Evolutionary conservation across 2,888 invertebrate genomes (phyloP).

Genomic region (Hydraecia micacea): DNA sequence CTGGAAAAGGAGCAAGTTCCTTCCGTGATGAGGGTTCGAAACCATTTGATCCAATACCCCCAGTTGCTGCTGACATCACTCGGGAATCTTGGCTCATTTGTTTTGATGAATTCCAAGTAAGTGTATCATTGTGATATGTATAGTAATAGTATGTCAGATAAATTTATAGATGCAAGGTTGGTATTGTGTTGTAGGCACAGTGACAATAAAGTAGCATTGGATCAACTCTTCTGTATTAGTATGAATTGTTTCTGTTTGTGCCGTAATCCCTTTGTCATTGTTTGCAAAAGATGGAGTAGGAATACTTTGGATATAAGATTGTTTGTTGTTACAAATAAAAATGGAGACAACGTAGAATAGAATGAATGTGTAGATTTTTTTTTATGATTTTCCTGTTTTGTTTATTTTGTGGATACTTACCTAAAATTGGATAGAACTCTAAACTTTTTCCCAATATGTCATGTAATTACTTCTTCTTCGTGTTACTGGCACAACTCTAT

Average conservation of each 20-base stretch:
- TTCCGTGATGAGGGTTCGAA: slow-evolving; percentile 85
- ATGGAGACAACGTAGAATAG: neutral
- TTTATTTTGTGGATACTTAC: neutral
- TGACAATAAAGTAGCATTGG: neutral
- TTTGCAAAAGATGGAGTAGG: neutral
- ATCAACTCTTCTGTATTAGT: neutral
- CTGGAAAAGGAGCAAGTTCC: slow-evolving; percentile 86
- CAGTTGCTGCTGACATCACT: slow-evolving; percentile 96
- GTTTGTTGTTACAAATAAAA: neutral
- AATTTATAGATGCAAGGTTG: slow-evolving; percentile 7
- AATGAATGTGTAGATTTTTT: neutral
- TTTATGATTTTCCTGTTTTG: slow-evolving; percentile 1
- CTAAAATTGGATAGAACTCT: neutral
- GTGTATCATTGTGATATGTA: slow-evolving; percentile 38
- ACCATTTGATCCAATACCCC: slow-evolving; percentile 97
- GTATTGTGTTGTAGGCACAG: neutral
- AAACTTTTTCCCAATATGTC: neutral
- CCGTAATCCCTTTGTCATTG: neutral
- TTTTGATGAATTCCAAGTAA: slow-evolving; percentile 99
- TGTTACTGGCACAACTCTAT: neutral
- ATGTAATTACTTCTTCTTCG: neutral
- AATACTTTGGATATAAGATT: neutral
- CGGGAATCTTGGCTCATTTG: slow-evolving; percentile 97
- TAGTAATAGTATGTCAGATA: neutral
- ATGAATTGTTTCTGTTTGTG: neutral